Evolutionary conservation across 2,797 vertebrate species (phyloP), one percentile per base, ranked within the genome.

Genomic region (Coregonus suidteri): DNA sequence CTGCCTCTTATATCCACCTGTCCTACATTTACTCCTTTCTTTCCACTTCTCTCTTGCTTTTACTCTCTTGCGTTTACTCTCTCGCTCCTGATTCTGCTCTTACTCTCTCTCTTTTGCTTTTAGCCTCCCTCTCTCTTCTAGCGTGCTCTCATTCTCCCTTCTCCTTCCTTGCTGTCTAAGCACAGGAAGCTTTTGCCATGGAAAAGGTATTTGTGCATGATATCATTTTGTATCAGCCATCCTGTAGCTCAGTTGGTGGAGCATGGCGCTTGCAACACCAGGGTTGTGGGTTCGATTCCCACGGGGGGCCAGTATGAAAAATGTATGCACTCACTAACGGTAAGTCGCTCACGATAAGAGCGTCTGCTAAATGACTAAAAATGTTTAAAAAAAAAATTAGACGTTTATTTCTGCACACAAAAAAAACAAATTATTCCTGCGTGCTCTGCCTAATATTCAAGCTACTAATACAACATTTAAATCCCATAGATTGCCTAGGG

Each of bases 371-470:
- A 25, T 25, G 25, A 25, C 25, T 25, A 25, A 25, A 25, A 25
- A 25, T 25, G 25, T n/a, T n/a, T 25, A 25, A 25, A 25, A 25
- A 25, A 25, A 1, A 25, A 25, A 1, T 1, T 25, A 35, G 74
- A 71, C 69, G 35, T 56, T 73, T 81, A 88, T 87, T 81, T 70
- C 64, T 25, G 72, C 41, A 31, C 4, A n/a, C 37, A 72, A 53
- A 53, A 75, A 34, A 79, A 25, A 25, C 25, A 1, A 25, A 25
- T 25, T 25, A 30, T 41, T 13, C 76, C 78, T 78, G 34, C 72
- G 35, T 51, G 92, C 85, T 92, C 90, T 94, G 81, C 86, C 82
- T 86, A 73, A 77, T 90, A 81, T 85, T 77, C 80, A 80, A 83
- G 81, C 18, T 35, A 75, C 75, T 80, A 87, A 87, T 79, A 77